phyloP scores from a whole-genome alignment of 2,888 invertebrate species.

The Luffia ferchaultella region DNA sequence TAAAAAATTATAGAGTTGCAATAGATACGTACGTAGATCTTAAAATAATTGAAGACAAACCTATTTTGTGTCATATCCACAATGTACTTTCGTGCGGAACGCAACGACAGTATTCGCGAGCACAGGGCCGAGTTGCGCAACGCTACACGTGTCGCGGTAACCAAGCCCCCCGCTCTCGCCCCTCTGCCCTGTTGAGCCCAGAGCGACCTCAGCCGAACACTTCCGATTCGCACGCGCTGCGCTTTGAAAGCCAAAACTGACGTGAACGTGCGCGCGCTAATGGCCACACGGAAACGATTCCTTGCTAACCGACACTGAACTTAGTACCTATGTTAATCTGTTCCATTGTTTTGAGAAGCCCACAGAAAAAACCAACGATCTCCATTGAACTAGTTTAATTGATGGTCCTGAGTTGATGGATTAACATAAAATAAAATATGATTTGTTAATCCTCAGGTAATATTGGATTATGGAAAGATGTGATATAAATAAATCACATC shows the following conservation, averaged over 20 bases:
- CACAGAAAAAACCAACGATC: no score
- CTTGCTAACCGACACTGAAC: neutral
- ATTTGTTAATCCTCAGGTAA: no score
- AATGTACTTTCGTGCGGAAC: constrained; percentile 10
- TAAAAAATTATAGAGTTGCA: no score
- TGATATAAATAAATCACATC: no score
- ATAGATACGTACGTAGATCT: no score
- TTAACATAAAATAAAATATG: no score
- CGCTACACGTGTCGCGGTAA: constrained; percentile 33
- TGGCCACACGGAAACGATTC: constrained; percentile 28
- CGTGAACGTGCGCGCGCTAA: constrained; percentile 8
- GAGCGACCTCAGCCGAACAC: constrained; percentile 24
- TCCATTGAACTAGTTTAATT: no score
- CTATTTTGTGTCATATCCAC: neutral
- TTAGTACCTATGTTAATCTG: no score
- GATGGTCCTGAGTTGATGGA: no score
- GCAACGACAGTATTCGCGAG: constrained; percentile 41
- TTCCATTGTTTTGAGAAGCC: no score
- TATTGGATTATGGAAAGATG: no score
- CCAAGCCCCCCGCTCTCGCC: constrained; percentile 19
- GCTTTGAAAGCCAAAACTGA: constrained; percentile 49
- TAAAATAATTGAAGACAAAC: no score
- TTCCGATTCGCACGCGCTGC: constrained; percentile 58
- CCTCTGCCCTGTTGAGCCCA: neutral
- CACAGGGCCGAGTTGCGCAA: constrained; percentile 57